Evolutionary conservation across 2,888 invertebrate genomes (phyloP), one percentile per base, ranked within the genome.

Genomic region (Rutpela maculata): DNA sequence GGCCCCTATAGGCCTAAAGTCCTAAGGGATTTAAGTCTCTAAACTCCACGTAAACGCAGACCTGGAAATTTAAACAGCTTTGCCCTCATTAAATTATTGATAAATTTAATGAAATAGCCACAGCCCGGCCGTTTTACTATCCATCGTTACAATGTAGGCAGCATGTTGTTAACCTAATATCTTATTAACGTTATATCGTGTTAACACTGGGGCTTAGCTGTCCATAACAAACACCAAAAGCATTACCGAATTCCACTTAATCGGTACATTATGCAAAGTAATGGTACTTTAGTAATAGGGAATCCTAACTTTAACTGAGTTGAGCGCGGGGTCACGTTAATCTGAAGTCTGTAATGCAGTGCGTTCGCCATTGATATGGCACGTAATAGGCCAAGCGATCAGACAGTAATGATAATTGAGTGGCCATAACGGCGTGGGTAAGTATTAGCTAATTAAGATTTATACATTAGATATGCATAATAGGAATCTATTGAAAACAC

Each of bases 401-500:
- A 85, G 82, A 82, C 83, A 81, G 82, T 86, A 86, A 87, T 85
- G 87, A 87, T 88, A 87, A 88, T 87, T 85, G 86, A 87, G 86
- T 87, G 86, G 80, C 85, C 82, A 83, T 86, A 86, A 88, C 85
- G 85, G 85, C 84, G 84, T 83, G 81, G 83, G 82, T 84, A 86
- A 86, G 86, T 85, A 87, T 86, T 83, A 82, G 82, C 86, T 88
- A 88, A 88, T 88, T 88, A 87, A 88, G 88, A 88, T 88, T 86
- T 86, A 86, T 85, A 84, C 85, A 85, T 84, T 85, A 86, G 87
- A 88, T 88, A 88, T 84, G 84, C 85, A 83, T 82, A 78, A 80
- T 80, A 74, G 77, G 79, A 77, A 75, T 78, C 76, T 75, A 77
- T 80, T 76, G 81, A 80, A 83, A 83, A 82, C 83, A 79, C 81